Evolutionary conservation across 2,113 vertebrate genomes (phyloP).

Genomic region (Gallinago media): DNA sequence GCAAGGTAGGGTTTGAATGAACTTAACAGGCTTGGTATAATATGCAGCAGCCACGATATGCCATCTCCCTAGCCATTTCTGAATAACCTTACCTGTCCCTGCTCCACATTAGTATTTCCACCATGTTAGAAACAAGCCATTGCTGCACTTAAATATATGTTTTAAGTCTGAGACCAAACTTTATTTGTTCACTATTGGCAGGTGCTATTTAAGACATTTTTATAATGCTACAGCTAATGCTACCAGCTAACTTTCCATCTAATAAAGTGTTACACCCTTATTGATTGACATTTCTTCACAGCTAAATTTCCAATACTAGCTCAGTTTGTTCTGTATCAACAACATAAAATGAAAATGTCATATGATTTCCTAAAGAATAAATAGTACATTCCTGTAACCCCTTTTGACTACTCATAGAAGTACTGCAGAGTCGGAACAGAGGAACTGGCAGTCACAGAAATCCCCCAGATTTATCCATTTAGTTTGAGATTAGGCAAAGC

Average conservation of each 20-base stretch:
- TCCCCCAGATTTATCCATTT: neutral
- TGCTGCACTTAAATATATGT: neutral
- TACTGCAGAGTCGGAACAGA: neutral
- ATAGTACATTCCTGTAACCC: constrained; percentile 2
- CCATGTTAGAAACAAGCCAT: neutral
- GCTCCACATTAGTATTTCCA: neutral
- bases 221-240: neutral
- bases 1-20: neutral
- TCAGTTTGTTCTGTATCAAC: constrained; percentile 32
- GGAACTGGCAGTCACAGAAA: neutral
- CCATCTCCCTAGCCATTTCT: neutral
- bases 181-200: neutral
- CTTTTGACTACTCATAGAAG: neutral
- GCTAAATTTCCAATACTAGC: constrained; percentile 8
- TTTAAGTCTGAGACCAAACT: neutral
- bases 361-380: constrained; percentile 3
- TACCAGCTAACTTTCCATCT: constrained; percentile 12
- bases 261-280: constrained; percentile 29
- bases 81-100: neutral
- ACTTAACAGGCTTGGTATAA: neutral
- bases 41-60: neutral
- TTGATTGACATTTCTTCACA: constrained; percentile 34
- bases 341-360: constrained; percentile 48
- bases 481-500: neutral
- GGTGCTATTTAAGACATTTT: constrained; percentile 30